phyloP scores from a whole-genome alignment of 2,888 invertebrate genomes.

The Callyntrura guangdongensis region DNA sequence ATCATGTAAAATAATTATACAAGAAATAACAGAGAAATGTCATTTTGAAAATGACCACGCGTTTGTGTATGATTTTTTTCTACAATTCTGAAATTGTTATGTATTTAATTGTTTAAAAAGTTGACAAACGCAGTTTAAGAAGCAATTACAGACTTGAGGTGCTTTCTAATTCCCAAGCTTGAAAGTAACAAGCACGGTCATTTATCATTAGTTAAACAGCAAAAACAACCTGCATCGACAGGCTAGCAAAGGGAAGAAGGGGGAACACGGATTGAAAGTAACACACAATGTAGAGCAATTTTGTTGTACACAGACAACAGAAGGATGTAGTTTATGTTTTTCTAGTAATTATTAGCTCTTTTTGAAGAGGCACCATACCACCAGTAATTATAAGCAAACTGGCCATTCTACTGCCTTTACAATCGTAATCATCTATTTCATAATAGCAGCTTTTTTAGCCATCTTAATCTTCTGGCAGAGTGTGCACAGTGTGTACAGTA shows the following conservation, averaged over 20 bases:
- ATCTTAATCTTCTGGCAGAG: background rate
- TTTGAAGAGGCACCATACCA: background rate
- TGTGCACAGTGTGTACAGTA: too few species aligned
- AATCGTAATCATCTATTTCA: background rate
- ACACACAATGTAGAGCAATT: background rate
- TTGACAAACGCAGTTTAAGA: background rate
- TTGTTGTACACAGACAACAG: background rate
- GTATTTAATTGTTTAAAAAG: background rate
- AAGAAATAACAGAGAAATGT: background rate
- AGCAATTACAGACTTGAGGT: background rate
- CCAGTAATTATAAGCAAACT: background rate
- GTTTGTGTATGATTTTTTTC: background rate
- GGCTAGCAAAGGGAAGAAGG: too few species aligned
- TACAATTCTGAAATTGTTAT: too few species aligned
- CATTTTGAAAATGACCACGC: slow-evolving; percentile 3
- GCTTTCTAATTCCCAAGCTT: slow-evolving; percentile 37
- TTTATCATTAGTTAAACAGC: background rate
- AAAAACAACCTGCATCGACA: too few species aligned
- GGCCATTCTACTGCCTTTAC: background rate
- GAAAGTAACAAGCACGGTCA: slow-evolving; percentile 19
- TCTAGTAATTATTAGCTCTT: background rate
- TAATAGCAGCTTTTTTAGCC: background rate
- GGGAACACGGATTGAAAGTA: too few species aligned
- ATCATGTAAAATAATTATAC: background rate
- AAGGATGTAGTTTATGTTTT: slow-evolving; percentile 2